These are phyloP conservation scores for Penaeus chinensis DNA, from an alignment of 1,140 invertebrate species.

Conservation along the genomic window DNA sequence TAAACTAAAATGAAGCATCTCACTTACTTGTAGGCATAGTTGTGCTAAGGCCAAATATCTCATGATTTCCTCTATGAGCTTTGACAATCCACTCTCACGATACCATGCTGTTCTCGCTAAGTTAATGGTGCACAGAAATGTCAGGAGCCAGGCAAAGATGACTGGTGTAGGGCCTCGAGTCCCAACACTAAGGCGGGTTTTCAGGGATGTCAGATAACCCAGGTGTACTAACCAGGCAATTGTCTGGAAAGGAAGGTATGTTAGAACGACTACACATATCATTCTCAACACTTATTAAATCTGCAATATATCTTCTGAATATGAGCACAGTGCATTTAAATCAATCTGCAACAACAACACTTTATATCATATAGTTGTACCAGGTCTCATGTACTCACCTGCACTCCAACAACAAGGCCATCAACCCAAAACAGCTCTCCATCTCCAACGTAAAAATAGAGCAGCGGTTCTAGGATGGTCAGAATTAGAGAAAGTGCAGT, in stretches of 20 bases:
- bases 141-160: conserved; percentile 65
- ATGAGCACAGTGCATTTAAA: no score
- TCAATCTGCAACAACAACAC: no score
- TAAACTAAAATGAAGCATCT: conserved; percentile 69
- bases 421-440: conserved; percentile 72
- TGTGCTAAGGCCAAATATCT: conserved; percentile 30
- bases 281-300: no score
- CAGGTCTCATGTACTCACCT: conserved; percentile 8
- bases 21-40: conserved; percentile 43
- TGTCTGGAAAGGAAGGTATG: neutral
- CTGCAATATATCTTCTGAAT: no score
- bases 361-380: no score
- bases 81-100: neutral
- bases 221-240: conserved; percentile 54
- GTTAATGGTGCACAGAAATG: conserved; percentile 66
- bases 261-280: neutral
- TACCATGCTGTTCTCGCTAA: conserved; percentile 65
- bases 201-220: conserved; percentile 50
- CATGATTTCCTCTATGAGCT: conserved; percentile 13
- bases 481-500: conserved; percentile 75
- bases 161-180: conserved; percentile 56
- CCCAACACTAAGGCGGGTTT: conserved; percentile 33
- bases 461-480: conserved; percentile 76
- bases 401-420: conserved; percentile 73
- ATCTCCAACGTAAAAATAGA: conserved; percentile 64